These are phyloP conservation scores for Aix galericulata DNA, from an alignment of 2,113 vertebrate species.

Conservation along the genomic window DNA sequence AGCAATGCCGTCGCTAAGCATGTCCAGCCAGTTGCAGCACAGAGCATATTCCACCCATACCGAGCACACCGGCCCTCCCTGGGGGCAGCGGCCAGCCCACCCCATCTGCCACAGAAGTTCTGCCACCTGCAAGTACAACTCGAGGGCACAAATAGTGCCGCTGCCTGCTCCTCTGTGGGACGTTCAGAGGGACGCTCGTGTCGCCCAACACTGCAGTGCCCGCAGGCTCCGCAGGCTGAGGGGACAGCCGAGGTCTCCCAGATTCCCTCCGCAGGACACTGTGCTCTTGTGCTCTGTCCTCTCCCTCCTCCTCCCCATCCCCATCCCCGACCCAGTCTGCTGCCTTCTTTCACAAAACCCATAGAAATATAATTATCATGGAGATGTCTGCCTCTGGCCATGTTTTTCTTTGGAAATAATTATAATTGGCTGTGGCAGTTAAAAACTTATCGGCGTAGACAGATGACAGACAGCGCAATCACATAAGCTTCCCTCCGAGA, in stretches of 20 bases:
- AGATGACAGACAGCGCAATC: conserved; percentile 61
- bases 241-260: not conserved
- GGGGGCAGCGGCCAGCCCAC: not conserved
- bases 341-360: conserved; percentile 2
- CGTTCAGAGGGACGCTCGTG: not conserved
- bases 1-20: not conserved
- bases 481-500: conserved; percentile 48
- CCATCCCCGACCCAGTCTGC: not conserved
- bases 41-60: not conserved
- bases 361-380: conserved; percentile 32
- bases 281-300: not conserved
- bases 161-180: not conserved
- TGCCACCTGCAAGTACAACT: not conserved
- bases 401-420: conserved; percentile 38
- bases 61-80: not conserved
- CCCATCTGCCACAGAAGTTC: not conserved
- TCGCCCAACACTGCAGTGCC: accelerated
- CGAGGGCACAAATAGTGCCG: not conserved
- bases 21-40: not conserved
- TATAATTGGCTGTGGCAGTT: conserved; percentile 42
- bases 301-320: not conserved
- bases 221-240: not conserved
- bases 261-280: not conserved
- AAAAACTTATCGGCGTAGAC: conserved; percentile 26
- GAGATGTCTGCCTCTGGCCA: conserved; percentile 43